Evolutionary conservation across 2,888 invertebrate genomes (phyloP).

Genomic region (Callinectes sapidus): DNA sequence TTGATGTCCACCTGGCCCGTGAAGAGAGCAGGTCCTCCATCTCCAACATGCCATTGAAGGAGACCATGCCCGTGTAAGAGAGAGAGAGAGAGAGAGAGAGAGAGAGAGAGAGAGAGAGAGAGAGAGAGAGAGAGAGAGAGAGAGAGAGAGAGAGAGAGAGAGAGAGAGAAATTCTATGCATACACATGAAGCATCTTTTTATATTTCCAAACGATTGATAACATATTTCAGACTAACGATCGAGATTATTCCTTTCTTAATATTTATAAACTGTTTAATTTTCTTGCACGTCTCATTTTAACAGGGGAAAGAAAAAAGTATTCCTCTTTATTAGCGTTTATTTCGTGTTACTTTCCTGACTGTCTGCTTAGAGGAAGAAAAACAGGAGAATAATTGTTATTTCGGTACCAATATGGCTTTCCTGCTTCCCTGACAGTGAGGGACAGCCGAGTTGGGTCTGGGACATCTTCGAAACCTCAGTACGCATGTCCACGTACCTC

Average conservation of each 20-base stretch:
- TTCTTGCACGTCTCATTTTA: background rate
- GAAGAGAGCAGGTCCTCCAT: slow-evolving; percentile 84
- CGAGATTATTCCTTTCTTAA: background rate
- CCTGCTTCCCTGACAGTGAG: slow-evolving; percentile 48
- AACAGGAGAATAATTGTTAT: background rate
- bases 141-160: slow-evolving; percentile 24
- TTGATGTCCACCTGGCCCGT: slow-evolving; percentile 82
- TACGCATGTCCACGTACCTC: slow-evolving; percentile 79
- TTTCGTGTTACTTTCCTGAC: background rate
- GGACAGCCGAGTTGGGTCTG: slow-evolving; percentile 61
- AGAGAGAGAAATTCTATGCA: background rate
- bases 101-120: slow-evolving; percentile 18
- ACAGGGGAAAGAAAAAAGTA: background rate
- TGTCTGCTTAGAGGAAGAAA: background rate
- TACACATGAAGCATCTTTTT: too few species aligned
- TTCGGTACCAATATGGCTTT: background rate
- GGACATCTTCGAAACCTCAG: slow-evolving; percentile 67
- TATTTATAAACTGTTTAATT: background rate
- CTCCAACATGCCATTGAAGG: slow-evolving; percentile 84
- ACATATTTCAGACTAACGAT: background rate
- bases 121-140: background rate
- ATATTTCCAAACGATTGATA: too few species aligned
- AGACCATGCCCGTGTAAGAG: slow-evolving; percentile 51
- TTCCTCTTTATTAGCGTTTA: background rate
- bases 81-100: slow-evolving; percentile 12